These are phyloP conservation scores for Scyliorhinus canicula DNA, from an alignment of 2,797 vertebrate species.

Conservation along the genomic window DNA sequence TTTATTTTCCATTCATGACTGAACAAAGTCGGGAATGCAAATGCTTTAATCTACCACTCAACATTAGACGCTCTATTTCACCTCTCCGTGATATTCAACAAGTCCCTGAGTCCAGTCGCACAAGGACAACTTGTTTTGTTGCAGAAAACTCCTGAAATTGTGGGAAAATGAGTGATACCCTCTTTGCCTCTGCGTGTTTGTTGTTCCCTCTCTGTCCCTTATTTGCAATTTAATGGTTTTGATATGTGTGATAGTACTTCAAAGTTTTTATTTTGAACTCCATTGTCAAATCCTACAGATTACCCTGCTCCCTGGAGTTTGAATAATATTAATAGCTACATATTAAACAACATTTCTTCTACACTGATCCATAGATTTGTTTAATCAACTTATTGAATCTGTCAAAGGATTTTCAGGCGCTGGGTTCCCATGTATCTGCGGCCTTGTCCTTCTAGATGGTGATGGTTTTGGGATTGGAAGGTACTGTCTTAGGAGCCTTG, in stretches of 20 bases:
- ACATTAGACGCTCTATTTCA: neutral
- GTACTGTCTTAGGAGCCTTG: too few species aligned
- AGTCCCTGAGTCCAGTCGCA: too few species aligned
- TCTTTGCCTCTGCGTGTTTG: too few species aligned
- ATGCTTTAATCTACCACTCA: neutral
- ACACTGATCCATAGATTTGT: neutral
- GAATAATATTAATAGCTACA: constrained; percentile 6
- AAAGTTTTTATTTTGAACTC: neutral
- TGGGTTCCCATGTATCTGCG: too few species aligned
- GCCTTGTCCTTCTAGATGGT: too few species aligned
- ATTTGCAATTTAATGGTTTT: too few species aligned
- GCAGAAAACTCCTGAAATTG: too few species aligned
- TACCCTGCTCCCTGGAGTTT: neutral
- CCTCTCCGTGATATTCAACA: neutral
- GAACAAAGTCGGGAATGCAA: neutral
- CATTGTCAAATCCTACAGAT: neutral
- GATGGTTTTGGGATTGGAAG: too few species aligned
- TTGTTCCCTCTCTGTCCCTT: too few species aligned
- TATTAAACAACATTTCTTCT: neutral
- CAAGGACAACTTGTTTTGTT: too few species aligned
- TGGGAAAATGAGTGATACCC: too few species aligned
- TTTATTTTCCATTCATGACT: neutral
- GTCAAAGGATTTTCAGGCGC: neutral
- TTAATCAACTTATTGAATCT: neutral
- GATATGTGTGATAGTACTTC: neutral